Evolutionary conservation across 2,888 invertebrate species (phyloP).

Genomic region (Gymnoscelis rufifasciata): DNA sequence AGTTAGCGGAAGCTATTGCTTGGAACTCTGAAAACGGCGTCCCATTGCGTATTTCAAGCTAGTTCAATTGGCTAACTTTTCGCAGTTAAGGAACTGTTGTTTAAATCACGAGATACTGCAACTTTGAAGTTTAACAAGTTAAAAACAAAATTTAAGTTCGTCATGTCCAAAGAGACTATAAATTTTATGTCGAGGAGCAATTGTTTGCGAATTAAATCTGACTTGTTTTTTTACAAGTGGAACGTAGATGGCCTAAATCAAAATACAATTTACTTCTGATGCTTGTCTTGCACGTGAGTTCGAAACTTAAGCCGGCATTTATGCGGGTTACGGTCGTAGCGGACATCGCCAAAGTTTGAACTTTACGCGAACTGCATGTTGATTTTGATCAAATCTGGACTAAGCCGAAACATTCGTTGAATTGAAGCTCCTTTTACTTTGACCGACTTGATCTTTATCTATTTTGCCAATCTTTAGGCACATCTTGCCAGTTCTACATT

Average conservation of each 20-base stretch:
- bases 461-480: slow-evolving; percentile 20
- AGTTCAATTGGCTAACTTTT: slow-evolving; percentile 18
- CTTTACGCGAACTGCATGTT: slow-evolving; percentile 45
- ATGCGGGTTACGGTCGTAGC: slow-evolving; percentile 54
- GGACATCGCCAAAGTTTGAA: slow-evolving; percentile 51
- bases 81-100: slow-evolving; percentile 15
- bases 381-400: slow-evolving; percentile 42
- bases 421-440: slow-evolving; percentile 38
- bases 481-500: background rate
- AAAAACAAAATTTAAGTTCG: slow-evolving; percentile 38
- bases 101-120: slow-evolving; percentile 14
- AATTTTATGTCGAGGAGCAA: slow-evolving; percentile 54
- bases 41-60: slow-evolving; percentile 8
- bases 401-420: slow-evolving; percentile 36
- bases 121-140: slow-evolving; percentile 15
- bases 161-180: slow-evolving; percentile 32
- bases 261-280: slow-evolving; percentile 65
- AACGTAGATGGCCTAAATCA: slow-evolving; percentile 63
- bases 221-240: slow-evolving; percentile 52
- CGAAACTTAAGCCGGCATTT: slow-evolving; percentile 47
- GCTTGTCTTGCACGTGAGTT: slow-evolving; percentile 66
- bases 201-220: slow-evolving; percentile 52
- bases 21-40: slow-evolving; percentile 9
- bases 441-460: slow-evolving; percentile 47
- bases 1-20: slow-evolving; percentile 25